Conservation (phyloP, 1,140 invertebrate genomes). For the Cydia strobilella region DNA sequence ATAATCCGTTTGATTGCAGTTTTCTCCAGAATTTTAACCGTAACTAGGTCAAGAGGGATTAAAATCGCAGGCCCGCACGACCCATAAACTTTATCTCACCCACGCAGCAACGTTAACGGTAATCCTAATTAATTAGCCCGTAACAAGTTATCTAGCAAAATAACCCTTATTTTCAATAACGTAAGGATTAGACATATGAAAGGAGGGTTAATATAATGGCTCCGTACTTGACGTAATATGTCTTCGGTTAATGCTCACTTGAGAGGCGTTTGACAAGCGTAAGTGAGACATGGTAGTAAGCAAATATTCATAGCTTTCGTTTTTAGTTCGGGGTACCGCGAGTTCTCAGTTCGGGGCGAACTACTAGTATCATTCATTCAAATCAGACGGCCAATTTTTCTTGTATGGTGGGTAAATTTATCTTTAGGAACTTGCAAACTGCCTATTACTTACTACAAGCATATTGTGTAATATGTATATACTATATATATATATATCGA, state of each 20-base stretch:
- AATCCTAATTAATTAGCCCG: slow-evolving; percentile 75
- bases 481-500: no score
- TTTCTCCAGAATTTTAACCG: slow-evolving; percentile 26
- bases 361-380: no score
- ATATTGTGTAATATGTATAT: neutral
- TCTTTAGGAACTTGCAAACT: no score
- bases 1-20: neutral
- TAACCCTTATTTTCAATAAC: neutral
- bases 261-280: no score
- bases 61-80: slow-evolving; percentile 59
- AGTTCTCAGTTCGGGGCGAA: no score
- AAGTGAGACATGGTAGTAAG: no score
- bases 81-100: slow-evolving; percentile 67
- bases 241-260: slow-evolving; percentile 25
- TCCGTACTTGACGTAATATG: neutral
- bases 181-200: neutral
- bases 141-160: slow-evolving; percentile 47
- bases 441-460: no score
- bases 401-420: no score
- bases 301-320: no score
- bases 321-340: no score
- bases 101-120: slow-evolving; percentile 52
- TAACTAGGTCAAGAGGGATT: slow-evolving; percentile 55
- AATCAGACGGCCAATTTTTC: no score
- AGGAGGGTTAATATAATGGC: slow-evolving; percentile 16